Percentiles rank a stretch among this genome's conserved stretches.
These are phyloP conservation scores for Castor canadensis DNA, from an alignment of 2,113 vertebrate genomes.

Conservation along the genomic window DNA sequence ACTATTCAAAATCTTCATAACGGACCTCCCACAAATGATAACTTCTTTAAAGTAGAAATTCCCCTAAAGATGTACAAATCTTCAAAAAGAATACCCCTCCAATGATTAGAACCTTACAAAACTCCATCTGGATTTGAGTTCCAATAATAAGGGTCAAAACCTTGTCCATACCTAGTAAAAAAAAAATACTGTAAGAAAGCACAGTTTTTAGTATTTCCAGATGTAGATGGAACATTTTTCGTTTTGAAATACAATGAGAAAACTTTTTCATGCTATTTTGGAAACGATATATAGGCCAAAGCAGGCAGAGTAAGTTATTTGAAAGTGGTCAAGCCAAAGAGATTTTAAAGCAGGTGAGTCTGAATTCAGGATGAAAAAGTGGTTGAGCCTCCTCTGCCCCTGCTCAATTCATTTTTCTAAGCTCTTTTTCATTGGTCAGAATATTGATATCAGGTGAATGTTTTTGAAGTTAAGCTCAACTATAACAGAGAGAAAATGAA, in stretches of 20 bases:
- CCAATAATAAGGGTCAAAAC: constrained; percentile 85
- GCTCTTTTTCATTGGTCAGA: constrained; percentile 45
- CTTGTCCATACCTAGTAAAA: constrained; percentile 83
- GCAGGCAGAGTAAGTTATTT: constrained; percentile 66
- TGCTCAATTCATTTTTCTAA: not conserved
- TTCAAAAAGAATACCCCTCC: constrained; percentile 83
- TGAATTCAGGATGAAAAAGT: constrained; percentile 1
- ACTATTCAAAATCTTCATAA: constrained; percentile 78
- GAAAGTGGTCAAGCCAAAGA: constrained; percentile 58
- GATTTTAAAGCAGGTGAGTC: constrained; percentile 70
- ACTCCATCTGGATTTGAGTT: constrained; percentile 85
- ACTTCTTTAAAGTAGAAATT: constrained; percentile 81
- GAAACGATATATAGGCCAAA: constrained; percentile 73
- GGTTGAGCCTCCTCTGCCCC: not conserved
- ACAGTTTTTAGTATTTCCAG: constrained; percentile 87
- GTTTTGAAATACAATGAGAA: constrained; percentile 87
- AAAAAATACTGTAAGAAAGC: constrained; percentile 83
- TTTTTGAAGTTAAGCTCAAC: not conserved
- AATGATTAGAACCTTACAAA: constrained; percentile 82
- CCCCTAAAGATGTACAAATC: constrained; percentile 79
- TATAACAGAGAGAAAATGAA: not conserved
- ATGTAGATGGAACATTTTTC: constrained; percentile 83
- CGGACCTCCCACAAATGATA: constrained; percentile 85
- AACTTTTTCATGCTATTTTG: constrained; percentile 81
- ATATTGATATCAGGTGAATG: not conserved